A percentile compares a stretch with the other conserved stretches of the same genome.
Conservation (phyloP, 2,797 vertebrate genomes). For the Cirrhinus mrigala region DNA sequence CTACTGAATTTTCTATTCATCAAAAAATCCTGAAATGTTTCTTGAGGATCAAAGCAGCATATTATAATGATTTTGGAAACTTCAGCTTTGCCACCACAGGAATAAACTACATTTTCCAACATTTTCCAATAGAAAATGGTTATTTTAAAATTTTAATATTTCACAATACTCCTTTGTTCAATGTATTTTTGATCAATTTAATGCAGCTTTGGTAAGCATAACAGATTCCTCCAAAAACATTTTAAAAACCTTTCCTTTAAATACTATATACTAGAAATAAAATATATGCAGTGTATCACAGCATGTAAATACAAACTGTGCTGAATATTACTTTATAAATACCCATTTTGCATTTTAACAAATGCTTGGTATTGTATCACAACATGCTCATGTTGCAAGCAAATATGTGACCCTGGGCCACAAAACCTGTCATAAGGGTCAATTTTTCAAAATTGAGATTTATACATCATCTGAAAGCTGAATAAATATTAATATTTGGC, state of each 20-base stretch:
- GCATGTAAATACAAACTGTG: neutral
- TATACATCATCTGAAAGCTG: too few species aligned
- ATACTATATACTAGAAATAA: neutral
- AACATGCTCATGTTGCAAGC: neutral
- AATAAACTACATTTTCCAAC: neutral
- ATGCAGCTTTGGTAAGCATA: neutral
- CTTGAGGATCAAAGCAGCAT: neutral
- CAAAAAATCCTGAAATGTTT: neutral
- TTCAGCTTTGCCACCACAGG: neutral
- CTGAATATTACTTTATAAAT: neutral
- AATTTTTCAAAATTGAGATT: too few species aligned
- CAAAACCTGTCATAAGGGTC: too few species aligned
- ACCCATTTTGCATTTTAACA: neutral
- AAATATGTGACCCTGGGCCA: neutral
- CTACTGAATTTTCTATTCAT: neutral
- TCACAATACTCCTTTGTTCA: neutral
- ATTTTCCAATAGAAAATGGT: neutral
- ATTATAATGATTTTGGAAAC: neutral
- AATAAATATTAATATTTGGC: too few species aligned
- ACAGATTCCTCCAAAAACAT: neutral
- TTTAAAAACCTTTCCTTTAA: neutral
- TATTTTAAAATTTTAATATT: neutral
- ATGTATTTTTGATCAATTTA: neutral
- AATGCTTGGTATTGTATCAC: neutral
- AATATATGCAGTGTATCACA: neutral